These are phyloP conservation scores for Agrilus cyanescens DNA, from an alignment of 2,888 invertebrate species.

Conservation along the genomic window DNA sequence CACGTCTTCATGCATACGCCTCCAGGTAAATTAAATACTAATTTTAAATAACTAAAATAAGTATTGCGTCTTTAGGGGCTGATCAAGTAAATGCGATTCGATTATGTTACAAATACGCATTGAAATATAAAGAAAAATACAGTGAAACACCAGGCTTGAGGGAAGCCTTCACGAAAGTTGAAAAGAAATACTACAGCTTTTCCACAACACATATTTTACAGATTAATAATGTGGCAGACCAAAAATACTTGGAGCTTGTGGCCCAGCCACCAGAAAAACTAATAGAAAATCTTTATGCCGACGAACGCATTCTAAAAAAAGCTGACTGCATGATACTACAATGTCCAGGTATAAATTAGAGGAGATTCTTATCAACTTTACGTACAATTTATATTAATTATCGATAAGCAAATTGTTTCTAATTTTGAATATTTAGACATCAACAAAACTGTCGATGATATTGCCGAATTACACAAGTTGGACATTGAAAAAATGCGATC, in stretches of 20 bases:
- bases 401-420: neutral
- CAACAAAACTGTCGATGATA: slow-evolving; percentile 36
- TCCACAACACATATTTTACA: slow-evolving; percentile 38
- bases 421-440: slow-evolving; percentile 29
- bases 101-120: slow-evolving; percentile 37
- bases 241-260: slow-evolving; percentile 34
- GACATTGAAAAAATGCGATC: slow-evolving; percentile 31
- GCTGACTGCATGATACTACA: slow-evolving; percentile 24
- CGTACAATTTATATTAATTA: neutral
- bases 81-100: slow-evolving; percentile 40
- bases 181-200: slow-evolving; percentile 36
- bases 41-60: neutral
- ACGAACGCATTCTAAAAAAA: slow-evolving; percentile 36
- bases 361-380: no score
- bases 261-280: slow-evolving; percentile 31
- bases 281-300: slow-evolving; percentile 36
- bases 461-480: slow-evolving; percentile 33
- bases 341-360: slow-evolving; percentile 30
- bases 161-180: slow-evolving; percentile 26
- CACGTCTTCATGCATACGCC: slow-evolving; percentile 26
- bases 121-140: slow-evolving; percentile 26
- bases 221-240: slow-evolving; percentile 32
- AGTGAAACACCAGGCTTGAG: slow-evolving; percentile 16
- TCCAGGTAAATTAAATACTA: slow-evolving; percentile 18
- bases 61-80: slow-evolving; percentile 27